These are phyloP conservation scores for Canis aureus DNA, from an alignment of 2,113 vertebrate genomes.

Conservation along the genomic window DNA sequence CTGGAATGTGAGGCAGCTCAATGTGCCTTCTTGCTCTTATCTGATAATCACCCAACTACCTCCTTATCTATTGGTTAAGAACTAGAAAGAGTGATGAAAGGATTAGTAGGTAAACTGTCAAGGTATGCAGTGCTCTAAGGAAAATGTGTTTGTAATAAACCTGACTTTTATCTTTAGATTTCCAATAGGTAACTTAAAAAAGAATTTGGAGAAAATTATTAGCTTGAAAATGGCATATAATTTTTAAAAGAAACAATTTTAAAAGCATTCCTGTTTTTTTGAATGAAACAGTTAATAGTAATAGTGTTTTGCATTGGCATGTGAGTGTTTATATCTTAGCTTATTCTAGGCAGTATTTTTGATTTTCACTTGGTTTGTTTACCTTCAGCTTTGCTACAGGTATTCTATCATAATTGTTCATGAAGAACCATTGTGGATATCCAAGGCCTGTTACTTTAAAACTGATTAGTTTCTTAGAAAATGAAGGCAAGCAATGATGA, in stretches of 20 bases:
- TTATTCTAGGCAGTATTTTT: neutral
- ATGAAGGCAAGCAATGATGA: slow-evolving; percentile 69
- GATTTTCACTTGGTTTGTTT: slow-evolving; percentile 56
- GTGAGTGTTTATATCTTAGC: neutral
- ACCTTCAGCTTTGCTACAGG: slow-evolving; percentile 28
- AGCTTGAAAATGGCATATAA: slow-evolving; percentile 49
- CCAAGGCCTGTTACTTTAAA: slow-evolving; percentile 54
- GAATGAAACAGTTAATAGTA: neutral
- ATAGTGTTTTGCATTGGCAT: neutral
- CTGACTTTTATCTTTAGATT: slow-evolving; percentile 54
- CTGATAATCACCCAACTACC: neutral
- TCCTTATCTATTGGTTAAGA: neutral
- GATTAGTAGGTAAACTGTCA: neutral
- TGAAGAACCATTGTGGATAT: slow-evolving; percentile 37
- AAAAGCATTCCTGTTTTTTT: neutral
- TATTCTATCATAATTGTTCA: neutral
- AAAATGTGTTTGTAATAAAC: slow-evolving; percentile 57
- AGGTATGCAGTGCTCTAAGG: neutral
- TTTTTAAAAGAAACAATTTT: slow-evolving; percentile 54
- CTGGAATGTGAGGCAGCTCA: neutral
- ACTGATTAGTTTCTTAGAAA: slow-evolving; percentile 64
- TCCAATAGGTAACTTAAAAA: neutral
- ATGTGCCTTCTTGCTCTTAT: neutral
- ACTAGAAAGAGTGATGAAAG: neutral
- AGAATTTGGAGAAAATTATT: slow-evolving; percentile 43